Evolutionary conservation across 2,888 invertebrate genomes (phyloP).

Genomic region (Koerneria pararmatus): DNA sequence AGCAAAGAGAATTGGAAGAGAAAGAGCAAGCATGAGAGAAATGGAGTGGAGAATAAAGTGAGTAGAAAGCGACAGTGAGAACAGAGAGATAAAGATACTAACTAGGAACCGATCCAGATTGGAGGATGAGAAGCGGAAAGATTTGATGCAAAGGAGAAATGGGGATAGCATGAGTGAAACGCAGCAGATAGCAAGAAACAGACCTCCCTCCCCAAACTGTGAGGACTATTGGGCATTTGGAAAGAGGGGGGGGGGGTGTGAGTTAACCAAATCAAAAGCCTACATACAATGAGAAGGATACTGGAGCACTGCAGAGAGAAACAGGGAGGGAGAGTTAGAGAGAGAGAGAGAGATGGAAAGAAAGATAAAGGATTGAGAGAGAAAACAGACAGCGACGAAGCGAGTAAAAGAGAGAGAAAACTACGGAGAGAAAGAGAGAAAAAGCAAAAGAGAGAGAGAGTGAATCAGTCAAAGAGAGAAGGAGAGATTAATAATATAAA

Average conservation of each 20-base stretch:
- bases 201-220: too few relatives aligned
- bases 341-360: not conserved
- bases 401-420: not conserved
- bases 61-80: too few relatives aligned
- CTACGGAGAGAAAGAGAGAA: not conserved
- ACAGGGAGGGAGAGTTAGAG: not conserved
- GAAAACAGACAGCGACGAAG: not conserved
- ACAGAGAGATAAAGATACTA: not conserved
- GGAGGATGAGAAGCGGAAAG: not conserved
- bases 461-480: not conserved
- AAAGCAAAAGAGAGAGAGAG: not conserved
- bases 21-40: not conserved
- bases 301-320: conserved; percentile 17
- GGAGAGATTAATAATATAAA: too few relatives aligned
- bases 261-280: too few relatives aligned
- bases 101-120: not conserved
- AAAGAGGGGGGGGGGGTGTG: too few relatives aligned
- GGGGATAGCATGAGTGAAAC: too few relatives aligned
- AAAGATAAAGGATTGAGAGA: not conserved
- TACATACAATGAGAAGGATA: too few relatives aligned
- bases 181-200: too few relatives aligned
- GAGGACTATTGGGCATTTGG: too few relatives aligned
- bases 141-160: not conserved
- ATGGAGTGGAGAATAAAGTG: not conserved
- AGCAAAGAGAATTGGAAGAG: too few relatives aligned